Conservation (phyloP, 2,888 invertebrate species). For the Heliconius aoede region DNA sequence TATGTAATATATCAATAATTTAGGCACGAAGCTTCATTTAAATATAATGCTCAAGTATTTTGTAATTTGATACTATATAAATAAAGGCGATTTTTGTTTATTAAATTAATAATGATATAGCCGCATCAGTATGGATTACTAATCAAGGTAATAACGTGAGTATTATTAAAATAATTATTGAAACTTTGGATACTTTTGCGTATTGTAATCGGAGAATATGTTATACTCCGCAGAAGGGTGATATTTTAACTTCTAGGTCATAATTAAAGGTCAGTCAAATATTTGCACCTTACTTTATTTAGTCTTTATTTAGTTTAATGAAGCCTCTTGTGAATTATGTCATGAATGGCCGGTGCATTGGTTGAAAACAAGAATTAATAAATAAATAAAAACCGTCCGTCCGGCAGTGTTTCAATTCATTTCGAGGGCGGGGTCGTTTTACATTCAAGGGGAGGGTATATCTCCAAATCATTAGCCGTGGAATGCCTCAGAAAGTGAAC, state of each 20-base stretch:
- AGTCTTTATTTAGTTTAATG: constrained; percentile 63
- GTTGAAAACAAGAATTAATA: constrained; percentile 78
- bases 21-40: constrained; percentile 38
- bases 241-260: not conserved
- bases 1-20: constrained; percentile 47
- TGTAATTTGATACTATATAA: not conserved
- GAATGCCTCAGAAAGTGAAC: constrained; percentile 76
- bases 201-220: constrained; percentile 10
- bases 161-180: constrained; percentile 26
- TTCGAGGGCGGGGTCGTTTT: constrained; percentile 79
- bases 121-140: constrained; percentile 30
- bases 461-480: constrained; percentile 81
- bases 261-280: not conserved
- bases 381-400: constrained; percentile 67
- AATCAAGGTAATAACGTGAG: constrained; percentile 31
- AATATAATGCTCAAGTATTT: not conserved
- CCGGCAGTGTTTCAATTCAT: constrained; percentile 81
- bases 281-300: not conserved
- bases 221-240: not conserved
- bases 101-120: not conserved
- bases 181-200: constrained; percentile 24
- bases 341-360: constrained; percentile 80
- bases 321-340: constrained; percentile 78
- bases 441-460: constrained; percentile 83
- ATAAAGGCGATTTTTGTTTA: constrained; percentile 22